Evolutionary conservation across 2,888 invertebrate genomes (phyloP).

Genomic region (Leptopilina myrica): DNA sequence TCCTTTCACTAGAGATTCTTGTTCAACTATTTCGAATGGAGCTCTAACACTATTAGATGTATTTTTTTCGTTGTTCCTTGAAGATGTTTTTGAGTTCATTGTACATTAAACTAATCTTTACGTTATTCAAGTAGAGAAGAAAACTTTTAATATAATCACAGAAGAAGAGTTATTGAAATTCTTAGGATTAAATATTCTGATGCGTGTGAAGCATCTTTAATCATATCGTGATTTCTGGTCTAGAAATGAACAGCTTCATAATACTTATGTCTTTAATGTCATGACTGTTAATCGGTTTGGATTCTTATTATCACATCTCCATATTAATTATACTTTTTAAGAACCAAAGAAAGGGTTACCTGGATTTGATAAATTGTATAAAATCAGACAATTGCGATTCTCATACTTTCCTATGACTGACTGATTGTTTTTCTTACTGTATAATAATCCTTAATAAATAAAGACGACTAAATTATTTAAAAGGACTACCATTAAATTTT

Average conservation of each 20-base stretch:
- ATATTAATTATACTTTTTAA: constrained; percentile 42
- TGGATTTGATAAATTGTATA: constrained; percentile 41
- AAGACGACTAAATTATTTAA: too few species aligned
- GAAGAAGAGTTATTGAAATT: constrained; percentile 33
- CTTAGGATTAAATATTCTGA: constrained; percentile 37
- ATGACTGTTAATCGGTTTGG: constrained; percentile 37
- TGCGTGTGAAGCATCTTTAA: constrained; percentile 32
- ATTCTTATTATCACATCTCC: constrained; percentile 20
- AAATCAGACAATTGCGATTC: constrained; percentile 43
- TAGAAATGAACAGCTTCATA: constrained; percentile 47
- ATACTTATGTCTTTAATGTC: constrained; percentile 42
- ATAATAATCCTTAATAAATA: too few species aligned
- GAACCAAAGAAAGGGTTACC: constrained; percentile 39
- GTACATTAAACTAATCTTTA: constrained; percentile 39
- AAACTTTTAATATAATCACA: constrained; percentile 19
- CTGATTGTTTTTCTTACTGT: too few species aligned
- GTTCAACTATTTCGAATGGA: neutral
- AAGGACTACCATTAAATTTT: too few species aligned
- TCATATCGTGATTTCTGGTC: constrained; percentile 51
- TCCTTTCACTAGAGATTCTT: neutral
- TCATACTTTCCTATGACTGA: too few species aligned
- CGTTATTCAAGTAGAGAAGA: constrained; percentile 37
- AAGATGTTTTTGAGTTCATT: constrained; percentile 30
- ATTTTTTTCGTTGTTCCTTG: constrained; percentile 9
- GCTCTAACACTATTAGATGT: neutral